Percentiles rank a stretch among this genome's conserved stretches.
These are phyloP conservation scores for Trachelus stipa DNA, from an alignment of 2,888 invertebrate genomes.

Conservation along the genomic window DNA sequence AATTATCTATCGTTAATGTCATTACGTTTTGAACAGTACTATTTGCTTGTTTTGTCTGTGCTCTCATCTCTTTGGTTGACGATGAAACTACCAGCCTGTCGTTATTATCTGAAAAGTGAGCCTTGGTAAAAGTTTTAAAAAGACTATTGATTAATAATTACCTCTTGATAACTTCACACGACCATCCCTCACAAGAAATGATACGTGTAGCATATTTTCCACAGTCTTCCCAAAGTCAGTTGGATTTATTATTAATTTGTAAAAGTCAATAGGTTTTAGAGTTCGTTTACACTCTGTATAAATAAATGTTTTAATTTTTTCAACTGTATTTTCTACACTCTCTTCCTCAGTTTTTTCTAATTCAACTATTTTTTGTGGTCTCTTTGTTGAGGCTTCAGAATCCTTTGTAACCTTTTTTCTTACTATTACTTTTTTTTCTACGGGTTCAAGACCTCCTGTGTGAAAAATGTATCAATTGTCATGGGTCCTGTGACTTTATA, in stretches of 20 bases:
- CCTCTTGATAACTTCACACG: constrained; percentile 68
- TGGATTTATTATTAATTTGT: constrained; percentile 72
- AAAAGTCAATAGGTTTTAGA: constrained; percentile 70
- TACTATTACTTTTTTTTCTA: constrained; percentile 15
- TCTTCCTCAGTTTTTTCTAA: constrained; percentile 67
- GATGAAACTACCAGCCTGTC: constrained; percentile 51
- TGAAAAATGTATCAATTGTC: constrained; percentile 33
- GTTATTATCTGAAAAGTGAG: constrained; percentile 35
- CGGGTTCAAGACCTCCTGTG: constrained; percentile 13
- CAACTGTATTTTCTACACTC: constrained; percentile 71
- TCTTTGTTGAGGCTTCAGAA: constrained; percentile 64
- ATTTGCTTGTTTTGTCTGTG: constrained; percentile 34
- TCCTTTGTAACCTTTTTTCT: constrained; percentile 44
- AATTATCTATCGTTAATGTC: constrained; percentile 69
- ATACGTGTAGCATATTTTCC: constrained; percentile 75
- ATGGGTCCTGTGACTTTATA: constrained; percentile 35
- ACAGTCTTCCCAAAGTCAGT: constrained; percentile 72
- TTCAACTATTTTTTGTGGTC: constrained; percentile 70
- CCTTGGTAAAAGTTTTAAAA: neutral
- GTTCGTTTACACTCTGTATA: constrained; percentile 64
- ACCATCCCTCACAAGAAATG: constrained; percentile 74
- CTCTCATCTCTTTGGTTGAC: constrained; percentile 48
- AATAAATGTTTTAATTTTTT: constrained; percentile 68
- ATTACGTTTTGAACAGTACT: constrained; percentile 70
- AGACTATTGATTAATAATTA: constrained; percentile 43